phyloP scores from a whole-genome alignment of 2,797 vertebrate species.

The Lagocephalus sceleratus region DNA sequence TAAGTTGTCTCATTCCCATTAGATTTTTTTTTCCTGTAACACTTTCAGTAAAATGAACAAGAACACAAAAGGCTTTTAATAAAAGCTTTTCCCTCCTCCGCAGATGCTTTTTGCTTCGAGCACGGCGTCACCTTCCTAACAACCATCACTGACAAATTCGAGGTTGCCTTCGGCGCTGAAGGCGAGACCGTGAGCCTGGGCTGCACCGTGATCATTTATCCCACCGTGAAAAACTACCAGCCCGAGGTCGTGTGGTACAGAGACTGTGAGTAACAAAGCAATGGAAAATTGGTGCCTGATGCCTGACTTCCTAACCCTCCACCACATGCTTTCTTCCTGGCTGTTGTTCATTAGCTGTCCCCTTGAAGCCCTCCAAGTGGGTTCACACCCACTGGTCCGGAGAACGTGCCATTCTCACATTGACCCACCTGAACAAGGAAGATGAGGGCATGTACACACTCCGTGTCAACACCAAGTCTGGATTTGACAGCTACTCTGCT shows the following conservation, averaged over 20 bases:
- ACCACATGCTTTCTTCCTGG: neutral
- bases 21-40: neutral
- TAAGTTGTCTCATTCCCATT: constrained; percentile 45
- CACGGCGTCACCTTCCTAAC: constrained; percentile 91
- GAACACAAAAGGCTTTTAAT: neutral
- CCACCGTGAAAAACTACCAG: constrained; percentile 91
- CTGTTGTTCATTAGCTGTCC: constrained; percentile 70
- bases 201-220: constrained; percentile 89
- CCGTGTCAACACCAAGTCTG: constrained; percentile 88
- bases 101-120: constrained; percentile 86
- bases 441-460: constrained; percentile 96
- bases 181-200: constrained; percentile 94
- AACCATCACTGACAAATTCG: constrained; percentile 89
- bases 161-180: constrained; percentile 90
- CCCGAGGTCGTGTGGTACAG: constrained; percentile 93
- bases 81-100: neutral
- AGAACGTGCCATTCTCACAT: constrained; percentile 85
- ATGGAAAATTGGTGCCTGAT: neutral
- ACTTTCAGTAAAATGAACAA: neutral
- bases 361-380: constrained; percentile 89
- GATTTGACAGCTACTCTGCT: constrained; percentile 87
- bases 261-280: constrained; percentile 64
- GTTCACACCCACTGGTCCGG: constrained; percentile 89
- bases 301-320: no score
- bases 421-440: constrained; percentile 95